phyloP scores from a whole-genome alignment of 2,113 vertebrate species.

The Tricholaema leucomelas region DNA sequence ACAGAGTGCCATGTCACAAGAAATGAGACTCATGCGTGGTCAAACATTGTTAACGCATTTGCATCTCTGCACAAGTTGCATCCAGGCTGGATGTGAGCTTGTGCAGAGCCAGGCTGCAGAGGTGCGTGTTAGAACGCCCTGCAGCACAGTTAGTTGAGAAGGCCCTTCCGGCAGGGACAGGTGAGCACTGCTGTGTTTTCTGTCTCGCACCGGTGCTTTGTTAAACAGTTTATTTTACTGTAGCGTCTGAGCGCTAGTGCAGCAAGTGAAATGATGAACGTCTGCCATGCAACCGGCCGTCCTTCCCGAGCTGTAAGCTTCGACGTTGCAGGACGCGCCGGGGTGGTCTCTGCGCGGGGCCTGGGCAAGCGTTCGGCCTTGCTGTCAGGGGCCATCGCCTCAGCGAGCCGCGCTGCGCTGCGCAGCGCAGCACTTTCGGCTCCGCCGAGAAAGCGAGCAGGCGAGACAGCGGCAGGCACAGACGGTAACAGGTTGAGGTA shows the following conservation, averaged over 20 bases:
- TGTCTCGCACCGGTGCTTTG: too few species aligned
- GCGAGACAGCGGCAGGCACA: background rate
- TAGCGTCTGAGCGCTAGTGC: background rate
- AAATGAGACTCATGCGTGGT: fast-evolving
- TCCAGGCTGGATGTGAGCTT: background rate
- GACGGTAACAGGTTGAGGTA: too few species aligned
- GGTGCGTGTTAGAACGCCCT: fast-evolving
- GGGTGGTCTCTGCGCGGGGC: too few species aligned
- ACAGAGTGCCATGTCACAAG: fast-evolving
- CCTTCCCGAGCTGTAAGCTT: background rate
- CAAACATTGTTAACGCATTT: fast-evolving
- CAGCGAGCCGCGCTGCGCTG: background rate
- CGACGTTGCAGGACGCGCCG: background rate
- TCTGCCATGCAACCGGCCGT: too few species aligned
- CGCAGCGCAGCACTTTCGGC: background rate
- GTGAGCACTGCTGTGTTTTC: fast-evolving
- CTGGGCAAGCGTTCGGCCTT: fast-evolving
- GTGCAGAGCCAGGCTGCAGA: background rate
- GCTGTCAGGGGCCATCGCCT: background rate
- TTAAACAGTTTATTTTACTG: fast-evolving
- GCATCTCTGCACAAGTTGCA: fast-evolving
- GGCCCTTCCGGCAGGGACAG: background rate
- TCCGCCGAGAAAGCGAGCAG: background rate
- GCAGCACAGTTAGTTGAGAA: fast-evolving
- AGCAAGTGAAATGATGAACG: fast-evolving